Percentiles rank a stretch among this genome's conserved stretches.
Evolutionary conservation across 2,113 vertebrate genomes (phyloP).

Genomic region (Ardeotis arabs): DNA sequence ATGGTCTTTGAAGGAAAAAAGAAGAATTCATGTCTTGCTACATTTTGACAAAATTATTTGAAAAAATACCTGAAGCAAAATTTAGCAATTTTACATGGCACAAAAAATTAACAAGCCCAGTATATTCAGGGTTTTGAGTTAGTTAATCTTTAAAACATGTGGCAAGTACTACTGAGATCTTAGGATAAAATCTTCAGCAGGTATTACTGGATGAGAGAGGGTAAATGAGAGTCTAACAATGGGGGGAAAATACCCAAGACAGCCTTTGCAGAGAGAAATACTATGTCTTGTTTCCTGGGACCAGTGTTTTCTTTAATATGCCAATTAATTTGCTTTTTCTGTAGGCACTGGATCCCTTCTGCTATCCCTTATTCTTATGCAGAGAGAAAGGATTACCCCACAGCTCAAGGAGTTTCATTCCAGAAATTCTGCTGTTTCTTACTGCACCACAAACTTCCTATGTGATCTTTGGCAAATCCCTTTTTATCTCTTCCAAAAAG

Average conservation of each 20-base stretch:
- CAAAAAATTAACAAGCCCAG: not conserved
- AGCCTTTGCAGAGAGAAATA: not conserved
- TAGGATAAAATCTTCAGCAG: not conserved
- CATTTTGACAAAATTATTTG: not conserved
- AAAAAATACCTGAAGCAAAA: not conserved
- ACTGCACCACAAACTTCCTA: not conserved
- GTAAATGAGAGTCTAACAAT: not conserved
- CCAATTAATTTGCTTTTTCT: not conserved
- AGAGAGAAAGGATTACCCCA: not conserved
- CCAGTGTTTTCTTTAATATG: not conserved
- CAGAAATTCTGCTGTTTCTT: not conserved
- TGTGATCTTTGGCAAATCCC: not conserved
- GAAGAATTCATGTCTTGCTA: not conserved
- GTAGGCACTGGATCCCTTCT: not conserved
- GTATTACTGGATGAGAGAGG: not conserved
- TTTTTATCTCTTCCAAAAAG: not conserved
- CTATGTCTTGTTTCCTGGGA: not conserved
- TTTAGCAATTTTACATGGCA: not conserved
- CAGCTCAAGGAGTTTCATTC: not conserved
- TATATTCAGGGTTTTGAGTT: not conserved
- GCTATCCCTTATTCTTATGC: not conserved
- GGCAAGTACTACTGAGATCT: not conserved
- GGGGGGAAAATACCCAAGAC: not conserved
- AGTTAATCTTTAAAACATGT: constrained; percentile 1
- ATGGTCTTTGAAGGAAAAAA: not conserved